Conservation (phyloP, 2,888 invertebrate genomes). For the Nomada ruficornis region DNA sequence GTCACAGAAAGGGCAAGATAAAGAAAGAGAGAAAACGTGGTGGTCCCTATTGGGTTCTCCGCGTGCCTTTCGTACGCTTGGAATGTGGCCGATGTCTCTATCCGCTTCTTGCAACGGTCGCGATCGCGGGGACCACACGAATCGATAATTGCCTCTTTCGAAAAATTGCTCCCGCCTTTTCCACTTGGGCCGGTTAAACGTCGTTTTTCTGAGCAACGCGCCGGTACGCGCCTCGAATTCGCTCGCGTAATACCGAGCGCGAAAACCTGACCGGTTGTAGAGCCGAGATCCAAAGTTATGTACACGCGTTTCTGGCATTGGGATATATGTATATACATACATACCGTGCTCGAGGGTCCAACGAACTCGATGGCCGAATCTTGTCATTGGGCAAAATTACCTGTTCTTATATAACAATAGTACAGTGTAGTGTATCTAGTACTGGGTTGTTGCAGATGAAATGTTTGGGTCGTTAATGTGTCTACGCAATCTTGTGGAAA, state of each 20-base stretch:
- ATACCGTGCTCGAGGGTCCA: constrained; percentile 43
- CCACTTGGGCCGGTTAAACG: constrained; percentile 78
- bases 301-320: constrained; percentile 6
- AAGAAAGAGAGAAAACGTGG: constrained; percentile 64
- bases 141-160: constrained; percentile 83
- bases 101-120: constrained; percentile 80
- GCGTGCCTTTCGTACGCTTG: constrained; percentile 79
- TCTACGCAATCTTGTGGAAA: too few species aligned
- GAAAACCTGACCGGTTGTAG: constrained; percentile 62
- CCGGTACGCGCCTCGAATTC: constrained; percentile 72
- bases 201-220: constrained; percentile 75
- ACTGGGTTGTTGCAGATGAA: too few species aligned
- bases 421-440: neutral
- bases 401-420: neutral
- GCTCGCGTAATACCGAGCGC: constrained; percentile 65
- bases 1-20: constrained; percentile 60
- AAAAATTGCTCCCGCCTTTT: constrained; percentile 82
- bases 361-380: constrained; percentile 52
- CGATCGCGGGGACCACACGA: constrained; percentile 82
- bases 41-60: constrained; percentile 70
- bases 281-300: constrained; percentile 18
- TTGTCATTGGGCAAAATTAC: neutral
- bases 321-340: constrained; percentile 5
- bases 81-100: constrained; percentile 84
- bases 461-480: too few species aligned